Evolutionary conservation across 2,888 invertebrate species (phyloP).

Genomic region (Dascillus cervinus): DNA sequence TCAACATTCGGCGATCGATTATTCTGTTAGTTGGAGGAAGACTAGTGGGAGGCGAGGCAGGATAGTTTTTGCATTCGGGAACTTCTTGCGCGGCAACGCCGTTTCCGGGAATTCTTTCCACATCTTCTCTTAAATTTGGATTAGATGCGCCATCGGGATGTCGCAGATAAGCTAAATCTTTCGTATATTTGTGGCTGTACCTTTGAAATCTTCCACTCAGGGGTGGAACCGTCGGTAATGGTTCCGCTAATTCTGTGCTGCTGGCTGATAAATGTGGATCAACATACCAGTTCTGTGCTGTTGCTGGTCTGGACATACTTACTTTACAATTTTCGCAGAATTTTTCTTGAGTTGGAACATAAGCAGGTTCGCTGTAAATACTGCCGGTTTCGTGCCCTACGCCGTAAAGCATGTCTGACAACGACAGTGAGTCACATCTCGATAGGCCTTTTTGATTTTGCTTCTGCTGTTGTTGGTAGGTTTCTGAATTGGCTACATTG

Average conservation of each 20-base stretch:
- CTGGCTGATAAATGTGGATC: constrained; percentile 48
- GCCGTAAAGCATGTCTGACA: constrained; percentile 62
- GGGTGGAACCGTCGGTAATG: constrained; percentile 23
- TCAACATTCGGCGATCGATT: constrained; percentile 55
- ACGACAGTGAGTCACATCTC: constrained; percentile 62
- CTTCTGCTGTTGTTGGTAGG: constrained; percentile 45
- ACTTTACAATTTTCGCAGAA: constrained; percentile 70
- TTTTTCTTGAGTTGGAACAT: constrained; percentile 59
- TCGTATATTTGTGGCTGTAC: constrained; percentile 50
- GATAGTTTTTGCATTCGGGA: constrained; percentile 36
- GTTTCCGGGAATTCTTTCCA: constrained; percentile 53
- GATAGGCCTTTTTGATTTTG: constrained; percentile 41
- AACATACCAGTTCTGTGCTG: constrained; percentile 58
- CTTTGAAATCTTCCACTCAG: constrained; percentile 52
- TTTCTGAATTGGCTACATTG: constrained; percentile 57
- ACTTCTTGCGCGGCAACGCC: constrained; percentile 55
- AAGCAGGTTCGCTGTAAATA: constrained; percentile 81
- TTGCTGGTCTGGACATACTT: constrained; percentile 60
- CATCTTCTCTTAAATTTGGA: constrained; percentile 73
- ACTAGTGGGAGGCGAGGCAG: constrained; percentile 48
- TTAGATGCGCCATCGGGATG: constrained; percentile 92
- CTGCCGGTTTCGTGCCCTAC: constrained; percentile 64
- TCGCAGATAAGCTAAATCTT: constrained; percentile 60
- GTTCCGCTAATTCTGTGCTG: constrained; percentile 42
- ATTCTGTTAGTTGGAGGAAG: constrained; percentile 56